Percentiles rank a stretch among this genome's conserved stretches.
phyloP scores from a whole-genome alignment of 1,140 invertebrate species.

The Neotoxoptera formosana region DNA sequence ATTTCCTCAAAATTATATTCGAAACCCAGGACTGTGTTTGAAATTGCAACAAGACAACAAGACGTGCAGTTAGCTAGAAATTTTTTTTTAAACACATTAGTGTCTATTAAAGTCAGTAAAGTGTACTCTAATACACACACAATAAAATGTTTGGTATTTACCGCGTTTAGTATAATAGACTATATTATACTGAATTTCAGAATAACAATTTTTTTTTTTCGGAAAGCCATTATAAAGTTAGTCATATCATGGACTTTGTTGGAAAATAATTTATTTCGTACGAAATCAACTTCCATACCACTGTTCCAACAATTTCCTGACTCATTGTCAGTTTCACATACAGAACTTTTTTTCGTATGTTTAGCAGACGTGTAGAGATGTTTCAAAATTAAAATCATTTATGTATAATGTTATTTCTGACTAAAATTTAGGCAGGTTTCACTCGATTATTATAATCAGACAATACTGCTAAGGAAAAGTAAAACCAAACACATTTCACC shows the following conservation, averaged over 20 bases:
- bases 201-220: background rate
- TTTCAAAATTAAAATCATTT: background rate
- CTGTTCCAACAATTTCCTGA: background rate
- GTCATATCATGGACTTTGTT: background rate
- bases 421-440: background rate
- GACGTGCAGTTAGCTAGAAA: background rate
- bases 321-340: background rate
- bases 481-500: slow-evolving; percentile 42
- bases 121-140: background rate
- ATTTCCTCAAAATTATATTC: background rate
- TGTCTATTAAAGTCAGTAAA: too few species aligned
- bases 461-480: background rate
- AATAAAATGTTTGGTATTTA: background rate
- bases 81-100: background rate
- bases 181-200: background rate
- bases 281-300: background rate
- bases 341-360: background rate
- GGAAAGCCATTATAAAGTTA: background rate
- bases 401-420: background rate
- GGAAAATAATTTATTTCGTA: background rate
- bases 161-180: background rate
- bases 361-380: background rate
- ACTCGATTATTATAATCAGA: background rate
- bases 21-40: background rate
- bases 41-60: background rate